phyloP scores from a whole-genome alignment of 1,140 invertebrate genomes.

The Drosophila nebulosa region DNA sequence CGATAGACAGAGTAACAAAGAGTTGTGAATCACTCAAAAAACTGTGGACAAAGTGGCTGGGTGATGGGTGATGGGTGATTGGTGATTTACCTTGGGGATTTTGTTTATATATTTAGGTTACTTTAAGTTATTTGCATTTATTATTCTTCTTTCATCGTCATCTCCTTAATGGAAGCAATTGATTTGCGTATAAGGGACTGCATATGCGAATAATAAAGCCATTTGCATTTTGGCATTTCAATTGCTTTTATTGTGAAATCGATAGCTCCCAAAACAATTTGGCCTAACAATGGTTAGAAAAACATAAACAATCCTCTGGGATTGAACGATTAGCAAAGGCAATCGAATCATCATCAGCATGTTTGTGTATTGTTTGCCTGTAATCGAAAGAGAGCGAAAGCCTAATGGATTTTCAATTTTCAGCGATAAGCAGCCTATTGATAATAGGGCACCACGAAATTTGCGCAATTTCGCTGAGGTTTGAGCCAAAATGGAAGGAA shows the following conservation, averaged over 20 bases:
- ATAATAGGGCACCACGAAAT: slow-evolving; percentile 34
- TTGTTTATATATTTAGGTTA: background rate
- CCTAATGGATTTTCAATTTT: slow-evolving; percentile 54
- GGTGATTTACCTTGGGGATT: background rate
- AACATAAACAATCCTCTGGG: slow-evolving; percentile 39
- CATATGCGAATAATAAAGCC: slow-evolving; percentile 27
- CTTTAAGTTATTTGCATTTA: background rate
- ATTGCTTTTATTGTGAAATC: slow-evolving; percentile 37
- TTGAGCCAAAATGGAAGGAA: slow-evolving; percentile 5
- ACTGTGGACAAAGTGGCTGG: too few relatives aligned
- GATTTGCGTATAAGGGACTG: background rate
- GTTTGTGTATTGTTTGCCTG: too few relatives aligned
- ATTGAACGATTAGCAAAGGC: slow-evolving; percentile 53
- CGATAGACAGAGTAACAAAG: too few relatives aligned
- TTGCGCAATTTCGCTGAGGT: slow-evolving; percentile 38
- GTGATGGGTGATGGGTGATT: background rate
- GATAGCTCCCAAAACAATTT: slow-evolving; percentile 52
- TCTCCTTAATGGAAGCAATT: background rate
- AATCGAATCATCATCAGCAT: slow-evolving; percentile 59
- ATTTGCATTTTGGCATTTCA: slow-evolving; percentile 30
- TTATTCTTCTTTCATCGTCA: background rate
- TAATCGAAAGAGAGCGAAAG: slow-evolving; percentile 21
- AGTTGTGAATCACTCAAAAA: too few relatives aligned
- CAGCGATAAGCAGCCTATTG: slow-evolving; percentile 48
- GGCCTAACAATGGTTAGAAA: slow-evolving; percentile 18